Evolutionary conservation across 2,113 vertebrate species (phyloP).

Genomic region (Syngnathoides biaculeatus): DNA sequence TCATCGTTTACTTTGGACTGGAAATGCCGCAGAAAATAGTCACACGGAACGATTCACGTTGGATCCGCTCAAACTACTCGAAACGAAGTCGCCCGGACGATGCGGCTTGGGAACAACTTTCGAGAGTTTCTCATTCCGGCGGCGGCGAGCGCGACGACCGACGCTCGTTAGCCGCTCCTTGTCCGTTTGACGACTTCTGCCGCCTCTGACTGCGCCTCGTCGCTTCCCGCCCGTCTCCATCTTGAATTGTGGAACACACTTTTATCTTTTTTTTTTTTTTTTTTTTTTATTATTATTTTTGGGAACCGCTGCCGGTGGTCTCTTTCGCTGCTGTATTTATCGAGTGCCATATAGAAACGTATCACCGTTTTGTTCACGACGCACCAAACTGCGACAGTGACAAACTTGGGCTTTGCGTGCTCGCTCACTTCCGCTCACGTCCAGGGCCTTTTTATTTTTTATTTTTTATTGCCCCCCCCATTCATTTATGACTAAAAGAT

Average conservation of each 20-base stretch:
- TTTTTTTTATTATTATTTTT: too few species aligned
- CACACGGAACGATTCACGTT: constrained; percentile 34
- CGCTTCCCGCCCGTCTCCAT: constrained; percentile 17
- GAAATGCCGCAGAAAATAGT: constrained; percentile 45
- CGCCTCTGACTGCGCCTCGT: constrained; percentile 14
- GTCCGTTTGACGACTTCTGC: constrained; percentile 20
- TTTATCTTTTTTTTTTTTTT: too few species aligned
- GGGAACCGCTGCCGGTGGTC: constrained; percentile 31
- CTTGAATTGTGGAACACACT: constrained; percentile 15
- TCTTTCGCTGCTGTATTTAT: constrained; percentile 60
- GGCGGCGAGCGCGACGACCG: too few species aligned
- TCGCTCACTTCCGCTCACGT: constrained; percentile 20
- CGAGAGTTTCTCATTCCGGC: constrained; percentile 8
- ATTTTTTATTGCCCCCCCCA: constrained; percentile 10
- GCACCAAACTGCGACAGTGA: constrained; percentile 15
- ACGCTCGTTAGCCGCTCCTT: constrained; percentile 30
- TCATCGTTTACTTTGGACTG: constrained; percentile 71
- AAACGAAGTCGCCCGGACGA: constrained; percentile 18
- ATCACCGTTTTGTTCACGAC: constrained; percentile 27
- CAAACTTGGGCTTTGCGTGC: constrained; percentile 18
- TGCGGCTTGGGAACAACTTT: constrained; percentile 5
- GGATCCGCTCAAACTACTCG: constrained; percentile 29
- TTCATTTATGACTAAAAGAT: constrained; percentile 38
- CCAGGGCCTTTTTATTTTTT: constrained; percentile 22
- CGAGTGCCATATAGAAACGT: constrained; percentile 58